phyloP scores from a whole-genome alignment of 2,888 invertebrate genomes.

The Drosophila villosipedis region DNA sequence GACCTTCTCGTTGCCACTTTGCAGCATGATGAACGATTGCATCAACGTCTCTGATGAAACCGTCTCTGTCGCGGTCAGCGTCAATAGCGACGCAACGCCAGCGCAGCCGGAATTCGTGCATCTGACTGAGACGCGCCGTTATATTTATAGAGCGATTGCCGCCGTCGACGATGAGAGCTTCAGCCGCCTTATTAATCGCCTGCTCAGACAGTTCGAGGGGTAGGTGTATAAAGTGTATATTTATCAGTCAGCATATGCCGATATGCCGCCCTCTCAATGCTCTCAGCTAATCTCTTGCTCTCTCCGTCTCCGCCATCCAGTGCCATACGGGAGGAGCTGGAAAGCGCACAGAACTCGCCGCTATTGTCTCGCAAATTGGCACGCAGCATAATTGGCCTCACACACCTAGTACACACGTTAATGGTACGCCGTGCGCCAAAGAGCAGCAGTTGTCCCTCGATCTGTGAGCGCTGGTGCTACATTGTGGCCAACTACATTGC shows the following conservation, averaged over 20 bases:
- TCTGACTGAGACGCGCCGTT: slow-evolving; percentile 56
- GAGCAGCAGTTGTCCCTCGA: slow-evolving; percentile 12
- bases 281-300: neutral
- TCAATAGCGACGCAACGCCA: slow-evolving; percentile 19
- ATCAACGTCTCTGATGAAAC: slow-evolving; percentile 40
- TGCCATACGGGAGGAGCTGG: slow-evolving; percentile 65
- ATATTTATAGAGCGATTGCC: slow-evolving; percentile 68
- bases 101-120: slow-evolving; percentile 59
- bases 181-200: slow-evolving; percentile 50
- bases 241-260: neutral
- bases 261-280: neutral
- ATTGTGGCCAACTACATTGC: slow-evolving; percentile 74
- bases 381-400: slow-evolving; percentile 49
- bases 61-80: slow-evolving; percentile 9
- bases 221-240: slow-evolving; percentile 36
- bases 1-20: slow-evolving; percentile 29
- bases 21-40: slow-evolving; percentile 51
- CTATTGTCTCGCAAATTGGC: slow-evolving; percentile 62
- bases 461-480: slow-evolving; percentile 64
- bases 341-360: slow-evolving; percentile 48
- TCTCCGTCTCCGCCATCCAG: slow-evolving; percentile 28
- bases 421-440: slow-evolving; percentile 15
- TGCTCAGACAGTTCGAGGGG: slow-evolving; percentile 65
- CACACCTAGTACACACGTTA: slow-evolving; percentile 62
- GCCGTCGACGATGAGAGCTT: slow-evolving; percentile 63